Evolutionary conservation across 2,797 vertebrate genomes (phyloP), one percentile per base, ranked within the genome.

Genomic region (Halcyon chelicuti): DNA sequence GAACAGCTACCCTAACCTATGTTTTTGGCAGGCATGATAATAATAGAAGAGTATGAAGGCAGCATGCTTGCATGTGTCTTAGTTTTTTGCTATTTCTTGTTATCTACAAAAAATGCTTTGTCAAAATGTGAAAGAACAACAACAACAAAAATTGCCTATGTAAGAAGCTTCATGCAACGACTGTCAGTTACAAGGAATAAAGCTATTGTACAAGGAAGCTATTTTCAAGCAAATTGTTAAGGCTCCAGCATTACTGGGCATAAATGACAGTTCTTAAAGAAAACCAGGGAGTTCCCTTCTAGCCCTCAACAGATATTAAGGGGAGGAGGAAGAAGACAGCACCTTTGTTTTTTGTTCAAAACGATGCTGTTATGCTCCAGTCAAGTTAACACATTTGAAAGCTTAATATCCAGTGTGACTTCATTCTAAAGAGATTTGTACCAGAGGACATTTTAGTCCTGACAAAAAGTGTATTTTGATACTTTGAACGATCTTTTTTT

Each of bases 231-330:
- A 65, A 92, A 74, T 15, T 61, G 25, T 35, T 62, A 77, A 13
- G 35, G 52, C 31, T 71, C 29, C 42, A 62, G 80, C 29, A 78
- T n/a, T 1, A 61, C 14, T 17, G 11, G 17, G 28, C 14, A 9
- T 46, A 84, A 93, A 92, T 20, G 18, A 60, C 52, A 83, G 31
- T 60, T 49, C n/a, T 52, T 37, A 14, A 39, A 84, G 70, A 83
- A 47, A 71, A 80, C 14, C 3, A 25, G 13, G 4, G 12, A 3
- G 3, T 22, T 57, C 90, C 40, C 51, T 57, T 68, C 21, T 15
- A 63, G 40, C 31, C 16, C 18, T 72, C 54, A 49, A 31, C 2
- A 88, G 46, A 29, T 71, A 74, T 12, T 29, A 88, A n/a, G 5
- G 14, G 3, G 4, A 2, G 11, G 13, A 55, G 10, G 35, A 19